Base-by-base conservation (phyloP, 2,113 vertebrate species). In the Verasper variegatus region DNA sequence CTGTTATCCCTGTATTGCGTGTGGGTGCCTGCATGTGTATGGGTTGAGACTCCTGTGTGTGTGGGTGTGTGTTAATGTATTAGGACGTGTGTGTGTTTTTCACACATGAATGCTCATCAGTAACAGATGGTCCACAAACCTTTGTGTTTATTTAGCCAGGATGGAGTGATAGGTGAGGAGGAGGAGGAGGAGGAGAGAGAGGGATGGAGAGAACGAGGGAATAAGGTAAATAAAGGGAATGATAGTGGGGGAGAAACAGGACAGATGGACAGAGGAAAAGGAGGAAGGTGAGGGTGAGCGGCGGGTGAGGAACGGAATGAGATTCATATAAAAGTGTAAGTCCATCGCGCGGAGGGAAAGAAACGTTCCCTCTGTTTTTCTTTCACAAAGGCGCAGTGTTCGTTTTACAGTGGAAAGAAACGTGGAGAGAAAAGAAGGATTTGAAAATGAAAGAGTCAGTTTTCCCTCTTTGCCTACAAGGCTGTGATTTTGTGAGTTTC, bases 91-190 rank as follows among this genome's bases (percentile, higher is more conserved):
- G 49, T 52, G 31, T 58, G 45, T 71, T 71, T 81, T 71, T 86
- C 71, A 85, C 88, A 70, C 88, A 81, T 73, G 80, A 78, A 69
- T 54, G 83, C 80, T 89, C 78, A 80, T 86, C 80, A 24, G 82
- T 85, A 89, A 88, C 89, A 93, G 92, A 92, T 93, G 92, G 92
- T 83, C 86, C 35, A 80, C 83, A 74, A 85, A 91, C 90, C 87
- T 88, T 86, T 83, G 78, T 89, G 92, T 91, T 91, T 91, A 71
- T 85, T 86, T 84, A 85, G 89, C 63, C 68, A 61, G 77, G 82
- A 88, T 76, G 79, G 69, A 80, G 84, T 54, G 85, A 76, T 52
- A 76, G 84, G 79, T 74, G 71, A 85, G 86, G 27, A 14, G 21
- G 74, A 74, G 86, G 27, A 14, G 21, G 74, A 74, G 70, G 52